Evolutionary conservation across 2,113 vertebrate genomes (phyloP), one percentile per base, ranked within the genome.

Genomic region (Trichechus manatus): DNA sequence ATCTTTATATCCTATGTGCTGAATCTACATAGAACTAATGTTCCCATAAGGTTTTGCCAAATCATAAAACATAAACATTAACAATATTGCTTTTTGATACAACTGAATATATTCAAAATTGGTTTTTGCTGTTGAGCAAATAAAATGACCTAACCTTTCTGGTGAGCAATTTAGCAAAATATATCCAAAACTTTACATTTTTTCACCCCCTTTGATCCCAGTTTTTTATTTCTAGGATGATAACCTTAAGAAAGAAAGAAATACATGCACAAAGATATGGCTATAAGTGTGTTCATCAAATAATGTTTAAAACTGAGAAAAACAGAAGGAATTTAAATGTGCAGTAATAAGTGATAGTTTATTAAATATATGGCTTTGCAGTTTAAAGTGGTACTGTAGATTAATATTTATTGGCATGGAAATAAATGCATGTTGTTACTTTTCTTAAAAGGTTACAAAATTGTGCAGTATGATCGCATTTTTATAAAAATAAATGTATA

Each of bases 31-130:
- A 83, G 56, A 96, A 42, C n/a, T 72, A 87, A 78, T 50, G 2
- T 95, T 96, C 39, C 53, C 72, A 20, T 33, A 50, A 74, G 13
- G 11, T 82, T 95, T 91, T 95, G 10, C 75, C 68, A 74, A 96
- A 79, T 50, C 29, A n/a, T 72, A 74, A 94, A 72, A 66, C 47
- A 88, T 80, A 53, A 89, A 9, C 14, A 91, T 27, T 77, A 77
- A 75, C 36, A 91, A 78, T 63, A 89, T 20, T 80, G 20, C 23
- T 22, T 94, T 87, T 70, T 87, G 20, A 78, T 92, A 63, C 72
- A 78, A 86, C 19, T 96, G 36, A 53, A 78, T 75, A 42, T 88
- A 72, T 42, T 47, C 77, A 66, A 17, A 92, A 19, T 29, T 63
- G 42, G 39, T 29, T 44, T 82, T 86, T 82, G 29, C 61, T 66